Conservation (phyloP, 2,888 invertebrate species). For the Torymus aiolomorphi region DNA sequence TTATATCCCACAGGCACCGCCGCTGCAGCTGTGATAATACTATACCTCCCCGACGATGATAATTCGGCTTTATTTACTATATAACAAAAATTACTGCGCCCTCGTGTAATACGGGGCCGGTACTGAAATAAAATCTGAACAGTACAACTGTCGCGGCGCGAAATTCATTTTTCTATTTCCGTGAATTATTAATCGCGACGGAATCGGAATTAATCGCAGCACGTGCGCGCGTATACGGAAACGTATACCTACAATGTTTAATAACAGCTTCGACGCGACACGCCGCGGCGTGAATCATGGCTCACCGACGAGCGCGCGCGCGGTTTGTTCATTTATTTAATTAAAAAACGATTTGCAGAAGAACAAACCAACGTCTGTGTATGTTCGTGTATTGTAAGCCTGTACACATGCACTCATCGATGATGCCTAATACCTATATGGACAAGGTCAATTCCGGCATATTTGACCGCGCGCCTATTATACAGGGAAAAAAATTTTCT, state of each 20-base stretch:
- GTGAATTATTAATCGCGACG: conserved; percentile 30
- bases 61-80: conserved; percentile 52
- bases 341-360: conserved; percentile 7
- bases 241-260: conserved; percentile 8
- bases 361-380: no score
- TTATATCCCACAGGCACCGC: conserved; percentile 28
- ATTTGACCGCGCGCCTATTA: no score
- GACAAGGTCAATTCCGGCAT: no score
- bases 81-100: conserved; percentile 40
- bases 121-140: background rate
- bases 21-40: no score
- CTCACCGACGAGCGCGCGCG: no score
- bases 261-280: conserved; percentile 4
- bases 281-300: conserved; percentile 12
- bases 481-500: background rate
- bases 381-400: no score
- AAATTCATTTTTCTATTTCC: conserved; percentile 37
- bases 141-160: conserved; percentile 5
- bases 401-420: no score
- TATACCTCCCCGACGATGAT: conserved; percentile 45
- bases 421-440: no score
- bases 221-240: no score
- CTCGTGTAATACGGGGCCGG: no score
- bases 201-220: conserved; percentile 35
- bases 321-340: conserved; percentile 32